phyloP scores from a whole-genome alignment of 1,140 invertebrate species.

The Drosophila takahashii region DNA sequence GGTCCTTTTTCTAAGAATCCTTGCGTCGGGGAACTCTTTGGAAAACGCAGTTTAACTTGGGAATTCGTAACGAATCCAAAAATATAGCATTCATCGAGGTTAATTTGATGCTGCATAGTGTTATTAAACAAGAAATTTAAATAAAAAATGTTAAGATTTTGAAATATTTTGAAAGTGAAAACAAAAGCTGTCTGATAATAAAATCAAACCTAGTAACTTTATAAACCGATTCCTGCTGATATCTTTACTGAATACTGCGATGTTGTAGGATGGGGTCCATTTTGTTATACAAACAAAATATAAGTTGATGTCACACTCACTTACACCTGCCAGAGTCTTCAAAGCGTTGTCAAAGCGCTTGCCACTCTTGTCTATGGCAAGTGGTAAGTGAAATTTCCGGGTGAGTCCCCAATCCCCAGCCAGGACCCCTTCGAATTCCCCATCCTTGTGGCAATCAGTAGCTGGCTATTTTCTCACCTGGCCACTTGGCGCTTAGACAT shows the following conservation, averaged over 20 bases:
- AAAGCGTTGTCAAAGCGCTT: constrained; percentile 67
- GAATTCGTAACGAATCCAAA: too few relatives aligned
- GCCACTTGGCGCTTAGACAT: constrained; percentile 53
- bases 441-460: constrained; percentile 68
- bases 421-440: neutral
- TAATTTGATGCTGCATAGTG: too few relatives aligned
- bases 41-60: too few relatives aligned
- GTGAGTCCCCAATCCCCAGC: constrained; percentile 5
- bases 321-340: constrained; percentile 60
- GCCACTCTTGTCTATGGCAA: constrained; percentile 57
- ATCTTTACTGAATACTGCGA: neutral
- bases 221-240: neutral
- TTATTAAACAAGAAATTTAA: too few relatives aligned
- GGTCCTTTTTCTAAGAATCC: too few relatives aligned
- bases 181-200: too few relatives aligned
- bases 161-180: too few relatives aligned
- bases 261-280: neutral
- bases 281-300: constrained; percentile 19
- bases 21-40: too few relatives aligned
- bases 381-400: constrained; percentile 71
- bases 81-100: too few relatives aligned
- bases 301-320: constrained; percentile 50
- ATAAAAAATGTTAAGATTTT: too few relatives aligned
- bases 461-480: constrained; percentile 55
- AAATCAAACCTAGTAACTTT: neutral